Evolutionary conservation across 2,888 invertebrate species (phyloP), one percentile per base, ranked within the genome.

Genomic region (Steinernema carpocapsae): DNA sequence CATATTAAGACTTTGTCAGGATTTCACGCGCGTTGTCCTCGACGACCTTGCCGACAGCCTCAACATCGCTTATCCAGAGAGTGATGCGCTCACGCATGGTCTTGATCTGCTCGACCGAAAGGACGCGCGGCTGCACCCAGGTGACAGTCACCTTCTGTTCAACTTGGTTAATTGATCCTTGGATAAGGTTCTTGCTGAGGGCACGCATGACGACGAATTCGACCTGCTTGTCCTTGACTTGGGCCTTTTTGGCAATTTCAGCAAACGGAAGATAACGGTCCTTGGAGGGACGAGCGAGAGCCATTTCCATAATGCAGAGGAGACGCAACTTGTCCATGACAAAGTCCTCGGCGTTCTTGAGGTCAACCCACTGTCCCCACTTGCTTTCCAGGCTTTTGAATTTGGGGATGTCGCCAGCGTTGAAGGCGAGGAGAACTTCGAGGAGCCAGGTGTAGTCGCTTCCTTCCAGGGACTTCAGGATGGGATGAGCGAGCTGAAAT

Each of bases 201-300:
- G 97, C 97, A 89, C 95, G 96, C 97, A 99, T 99, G 0, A 99
- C 94, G 59, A 99, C 90, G 78, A 95, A 90, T 88, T 99, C 99
- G 24, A 99, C 94, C 84, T 90, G 88, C 78, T 88, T 85, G 43
- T 92, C 89, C 0, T 94, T 93, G 75, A 97, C 90, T 80, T 93
- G 91, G 2, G 96, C 94, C 87, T 94, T 94, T 42, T 91, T 90
- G 0, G 96, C 92, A 73, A 99, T 96, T 88, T 97, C 96, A 0
- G 91, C 91, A 89, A 99, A 99, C 0, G 94, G 92, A 74, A 99
- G 90, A 86, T 93, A 93, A 74, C 92, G 90, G 83, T 94, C 92
- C 71, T 94, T 94, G 0, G 95, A 93, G 0, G 95, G 93, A 72
- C 96, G 92, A 88, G 94, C 94, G 88, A 97, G 95, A 0, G 97